These are phyloP conservation scores for Poeciliopsis turneri DNA, from an alignment of 2,797 vertebrate species.

Conservation along the genomic window DNA sequence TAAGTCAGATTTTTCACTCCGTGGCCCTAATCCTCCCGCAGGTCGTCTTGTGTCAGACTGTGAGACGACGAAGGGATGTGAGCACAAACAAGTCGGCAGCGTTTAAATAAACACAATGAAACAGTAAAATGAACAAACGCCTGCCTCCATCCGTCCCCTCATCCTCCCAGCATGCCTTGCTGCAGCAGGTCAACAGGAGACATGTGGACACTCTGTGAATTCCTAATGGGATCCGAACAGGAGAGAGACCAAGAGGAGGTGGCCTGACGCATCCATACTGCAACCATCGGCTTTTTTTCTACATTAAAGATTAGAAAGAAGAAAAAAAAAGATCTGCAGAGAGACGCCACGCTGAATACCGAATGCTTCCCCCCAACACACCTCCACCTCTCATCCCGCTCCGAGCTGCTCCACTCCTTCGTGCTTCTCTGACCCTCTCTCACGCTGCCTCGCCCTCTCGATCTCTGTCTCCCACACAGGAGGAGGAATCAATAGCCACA, in stretches of 20 bases:
- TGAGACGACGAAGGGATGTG: slow-evolving; percentile 7
- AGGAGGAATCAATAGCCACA: slow-evolving; percentile 90
- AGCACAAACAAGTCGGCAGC: slow-evolving; percentile 30
- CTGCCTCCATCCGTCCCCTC: slow-evolving; percentile 47
- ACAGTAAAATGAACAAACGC: slow-evolving; percentile 52
- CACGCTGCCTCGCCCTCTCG: slow-evolving; percentile 34
- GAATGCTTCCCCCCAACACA: slow-evolving; percentile 78
- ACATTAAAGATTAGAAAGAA: slow-evolving; percentile 80
- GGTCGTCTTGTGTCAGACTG: slow-evolving; percentile 37
- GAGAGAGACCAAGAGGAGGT: slow-evolving; percentile 39
- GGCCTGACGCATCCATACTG: slow-evolving; percentile 82
- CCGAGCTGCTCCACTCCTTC: slow-evolving; percentile 32
- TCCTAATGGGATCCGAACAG: slow-evolving; percentile 65
- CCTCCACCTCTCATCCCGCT: slow-evolving; percentile 16
- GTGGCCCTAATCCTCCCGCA: not conserved
- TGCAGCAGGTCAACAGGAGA: slow-evolving; percentile 74
- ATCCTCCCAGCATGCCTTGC: slow-evolving; percentile 59
- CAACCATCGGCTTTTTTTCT: slow-evolving; percentile 81
- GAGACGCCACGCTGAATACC: slow-evolving; percentile 91
- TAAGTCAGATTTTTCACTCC: too few relatives aligned
- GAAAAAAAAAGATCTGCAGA: slow-evolving; percentile 87
- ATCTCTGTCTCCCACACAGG: slow-evolving; percentile 48
- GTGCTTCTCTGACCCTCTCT: slow-evolving; percentile 53
- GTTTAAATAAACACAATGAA: slow-evolving; percentile 70
- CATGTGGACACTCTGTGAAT: slow-evolving; percentile 80